Base-by-base conservation (phyloP, 2,888 invertebrate species). In the Caenorhabditis panamensis region DNA sequence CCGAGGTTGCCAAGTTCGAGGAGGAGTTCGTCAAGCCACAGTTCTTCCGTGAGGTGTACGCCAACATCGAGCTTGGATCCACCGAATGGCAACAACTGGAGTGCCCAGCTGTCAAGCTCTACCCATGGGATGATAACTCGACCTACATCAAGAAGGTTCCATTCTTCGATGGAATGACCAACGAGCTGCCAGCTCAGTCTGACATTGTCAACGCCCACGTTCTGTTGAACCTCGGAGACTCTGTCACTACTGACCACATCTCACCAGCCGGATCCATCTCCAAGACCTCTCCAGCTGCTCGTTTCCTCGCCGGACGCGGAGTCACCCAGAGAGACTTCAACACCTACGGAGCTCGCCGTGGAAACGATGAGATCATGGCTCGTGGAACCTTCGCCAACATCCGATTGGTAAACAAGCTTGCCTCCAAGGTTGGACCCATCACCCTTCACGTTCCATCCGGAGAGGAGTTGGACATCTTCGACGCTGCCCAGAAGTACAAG, bases 301-400 rank as follows among this genome's bases (percentile, higher is more conserved):
- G 95, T 90, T 87, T 85, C 82, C 72, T 87, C 51, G 80, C 84
- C 53, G 82, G 66, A 88, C 90, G 44, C 91, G 95, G 95, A 0
- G 91, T 98, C 16, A 95, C 95, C 0, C 96, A 97, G 0, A 94
- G 94, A 77, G 97, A 98, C 89, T 99, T 98, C 92, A 99, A 99
- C 93, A 97, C 98, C 0, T 99, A 99, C 92, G 99, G 98, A 0
- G 95, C 97, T 0, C 94, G 98, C 6, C 94, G 98, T 86, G 99
- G 98, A 47, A 97, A 99, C 92, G 97, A 99, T 92, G 97, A 95
- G 26, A 82, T 99, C 8, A 99, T 99, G 98, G 94, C 95, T 0
- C 94, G 98, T 56, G 98, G 98, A 26, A 98, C 98, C 0, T 99
- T 99, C 92, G 98, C 98, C 51, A 99, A 99, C 92, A 97, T 97